Conservation (phyloP, 2,113 vertebrate genomes). For the Heloderma charlesbogerti region DNA sequence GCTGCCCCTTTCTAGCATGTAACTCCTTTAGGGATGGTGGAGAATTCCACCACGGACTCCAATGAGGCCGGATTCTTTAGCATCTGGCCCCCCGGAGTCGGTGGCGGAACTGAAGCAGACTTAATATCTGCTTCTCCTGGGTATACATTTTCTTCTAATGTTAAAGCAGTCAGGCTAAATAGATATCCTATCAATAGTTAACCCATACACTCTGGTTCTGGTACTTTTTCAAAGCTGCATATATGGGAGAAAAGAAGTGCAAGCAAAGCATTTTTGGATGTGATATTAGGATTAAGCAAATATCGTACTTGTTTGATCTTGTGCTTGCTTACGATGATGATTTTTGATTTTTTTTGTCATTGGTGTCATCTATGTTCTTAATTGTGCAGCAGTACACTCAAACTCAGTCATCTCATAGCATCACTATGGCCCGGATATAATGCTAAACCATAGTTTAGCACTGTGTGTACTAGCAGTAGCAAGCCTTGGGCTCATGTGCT, state of each 20-base stretch:
- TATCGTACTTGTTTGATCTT: too few species aligned
- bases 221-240: neutral
- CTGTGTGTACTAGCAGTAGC: too few species aligned
- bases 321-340: neutral
- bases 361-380: neutral
- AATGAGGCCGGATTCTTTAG: too few species aligned
- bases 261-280: neutral
- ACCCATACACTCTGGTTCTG: neutral
- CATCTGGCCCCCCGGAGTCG: too few species aligned
- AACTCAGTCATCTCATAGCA: neutral
- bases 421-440: neutral
- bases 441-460: too few species aligned
- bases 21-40: too few species aligned
- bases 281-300: neutral
- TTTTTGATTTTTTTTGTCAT: neutral
- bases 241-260: neutral
- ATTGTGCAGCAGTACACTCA: neutral
- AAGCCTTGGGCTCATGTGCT: too few species aligned
- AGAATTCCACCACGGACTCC: too few species aligned
- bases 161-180: neutral
- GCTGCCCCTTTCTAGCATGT: too few species aligned
- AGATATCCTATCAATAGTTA: neutral
- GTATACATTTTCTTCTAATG: neutral
- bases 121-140: too few species aligned
- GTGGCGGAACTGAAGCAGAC: too few species aligned